Base-by-base conservation (phyloP, 1,140 invertebrate species). In the Drosophila mojavensis region DNA sequence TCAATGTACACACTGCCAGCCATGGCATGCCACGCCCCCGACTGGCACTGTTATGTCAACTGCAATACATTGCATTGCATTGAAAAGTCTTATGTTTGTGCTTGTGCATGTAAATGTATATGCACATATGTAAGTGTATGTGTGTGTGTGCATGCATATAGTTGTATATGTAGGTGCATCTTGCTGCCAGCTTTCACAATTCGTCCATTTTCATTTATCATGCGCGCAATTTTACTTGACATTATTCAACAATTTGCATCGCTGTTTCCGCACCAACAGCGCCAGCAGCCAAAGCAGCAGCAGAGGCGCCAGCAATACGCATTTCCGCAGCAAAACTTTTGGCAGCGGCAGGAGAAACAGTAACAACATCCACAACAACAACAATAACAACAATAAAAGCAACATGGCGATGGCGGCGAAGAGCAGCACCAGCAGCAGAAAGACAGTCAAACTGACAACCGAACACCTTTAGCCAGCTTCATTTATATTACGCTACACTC, bases 241-340 rank as follows among this genome's bases (percentile, higher is more conserved):
- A 84, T 85, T 84, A 84, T 84, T 85, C 78, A 85, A 84, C 81
- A 86, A 86, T 86, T 86, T 86, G 83, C 82, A 86, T 76, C 61
- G 75, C 75, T 70, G 79, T 71, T 88, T 85, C 83, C 82, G 83
- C 67, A 79, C 54, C 59, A 65, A 26, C 4, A 28, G 83, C 67
- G 75, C 54, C 59, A 65, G 33, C 50, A 66, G 20, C 48, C 59
- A 24, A 48, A 61, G 59, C 61, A 67, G 15, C 55, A 62, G n/a
- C 33, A 47, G 33, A 20, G 5, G 36, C 64, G 47, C 56, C 45
- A 68, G 30, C 26, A 77, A 53, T 55, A 74, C 66, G 63, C 75
- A 68, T 61, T 61, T 68, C 71, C 64, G 71, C 65, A 56, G 58
- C 64, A 62, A 61, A 68, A 68, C 4, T 74, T 74, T 74, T 68